phyloP scores from a whole-genome alignment of 2,888 invertebrate species.

The Digitonthophagus gazella region DNA sequence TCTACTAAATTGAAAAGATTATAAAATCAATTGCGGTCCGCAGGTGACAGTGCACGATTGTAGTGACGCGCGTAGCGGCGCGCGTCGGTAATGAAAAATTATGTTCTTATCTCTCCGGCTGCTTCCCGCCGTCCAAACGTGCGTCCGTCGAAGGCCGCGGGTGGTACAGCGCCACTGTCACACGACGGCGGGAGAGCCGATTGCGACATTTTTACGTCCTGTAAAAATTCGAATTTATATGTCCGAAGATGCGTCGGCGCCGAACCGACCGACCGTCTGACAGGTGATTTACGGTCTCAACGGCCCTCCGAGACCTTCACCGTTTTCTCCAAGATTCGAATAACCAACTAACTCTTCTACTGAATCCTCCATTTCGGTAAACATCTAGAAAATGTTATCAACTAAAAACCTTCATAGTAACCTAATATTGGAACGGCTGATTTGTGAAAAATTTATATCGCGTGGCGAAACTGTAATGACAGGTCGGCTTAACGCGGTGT shows the following conservation, averaged over 20 bases:
- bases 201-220: slow-evolving; percentile 35
- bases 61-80: slow-evolving; percentile 6
- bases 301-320: not conserved
- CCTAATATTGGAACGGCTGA: not conserved
- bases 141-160: slow-evolving; percentile 1
- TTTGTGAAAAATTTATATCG: not conserved
- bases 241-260: slow-evolving; percentile 18
- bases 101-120: slow-evolving; percentile 6
- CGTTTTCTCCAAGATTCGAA: not conserved
- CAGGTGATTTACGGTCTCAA: slow-evolving; percentile 17
- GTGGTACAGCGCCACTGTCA: slow-evolving; percentile 14
- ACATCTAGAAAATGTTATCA: not conserved
- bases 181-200: slow-evolving; percentile 18
- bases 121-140: not conserved
- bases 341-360: not conserved
- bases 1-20: slow-evolving; percentile 54
- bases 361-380: not conserved
- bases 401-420: too few relatives aligned
- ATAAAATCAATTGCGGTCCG: slow-evolving; percentile 51
- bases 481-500: not conserved
- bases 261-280: slow-evolving; percentile 15
- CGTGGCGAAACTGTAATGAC: not conserved
- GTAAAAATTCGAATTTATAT: slow-evolving; percentile 28
- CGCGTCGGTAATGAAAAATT: slow-evolving; percentile 14
- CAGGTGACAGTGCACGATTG: slow-evolving; percentile 40